These are phyloP conservation scores for Acleris literana DNA, from an alignment of 2,888 invertebrate genomes.

Conservation along the genomic window DNA sequence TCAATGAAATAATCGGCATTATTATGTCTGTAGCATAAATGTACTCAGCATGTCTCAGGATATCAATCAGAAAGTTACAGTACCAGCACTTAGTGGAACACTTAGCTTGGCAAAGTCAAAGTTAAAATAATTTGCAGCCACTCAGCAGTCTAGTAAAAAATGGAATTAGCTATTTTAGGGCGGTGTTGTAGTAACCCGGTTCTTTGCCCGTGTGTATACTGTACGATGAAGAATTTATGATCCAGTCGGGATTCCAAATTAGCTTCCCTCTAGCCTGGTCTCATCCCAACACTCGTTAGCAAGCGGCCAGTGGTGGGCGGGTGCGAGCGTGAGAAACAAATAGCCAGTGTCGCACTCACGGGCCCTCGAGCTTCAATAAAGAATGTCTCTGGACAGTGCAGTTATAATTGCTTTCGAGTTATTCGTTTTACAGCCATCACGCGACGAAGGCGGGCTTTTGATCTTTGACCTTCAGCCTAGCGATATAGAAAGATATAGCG, in stretches of 20 bases:
- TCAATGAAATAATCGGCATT: no score
- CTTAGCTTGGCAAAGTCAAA: no score
- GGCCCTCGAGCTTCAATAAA: constrained; percentile 49
- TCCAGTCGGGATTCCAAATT: not conserved
- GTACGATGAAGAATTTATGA: not conserved
- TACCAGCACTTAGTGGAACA: no score
- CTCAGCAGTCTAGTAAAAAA: no score
- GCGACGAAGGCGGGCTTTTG: constrained; percentile 24
- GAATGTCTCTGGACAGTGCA: constrained; percentile 49
- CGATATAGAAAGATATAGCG: no score
- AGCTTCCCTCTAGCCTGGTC: constrained; percentile 1
- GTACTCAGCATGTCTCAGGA: no score
- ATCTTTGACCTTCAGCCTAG: constrained; percentile 17
- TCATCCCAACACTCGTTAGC: constrained; percentile 30
- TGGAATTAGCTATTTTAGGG: no score
- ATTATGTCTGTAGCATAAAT: no score
- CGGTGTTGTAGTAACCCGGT: no score
- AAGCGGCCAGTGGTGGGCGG: constrained; percentile 65
- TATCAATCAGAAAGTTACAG: no score
- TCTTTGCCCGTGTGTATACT: no score
- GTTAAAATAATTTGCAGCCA: no score
- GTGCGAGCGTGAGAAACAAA: constrained; percentile 80
- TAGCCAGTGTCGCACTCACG: constrained; percentile 67
- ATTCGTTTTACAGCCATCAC: constrained; percentile 55
- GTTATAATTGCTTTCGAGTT: constrained; percentile 61